phyloP scores from a whole-genome alignment of 2,113 vertebrate species.

The Vulpes ferrilata region DNA sequence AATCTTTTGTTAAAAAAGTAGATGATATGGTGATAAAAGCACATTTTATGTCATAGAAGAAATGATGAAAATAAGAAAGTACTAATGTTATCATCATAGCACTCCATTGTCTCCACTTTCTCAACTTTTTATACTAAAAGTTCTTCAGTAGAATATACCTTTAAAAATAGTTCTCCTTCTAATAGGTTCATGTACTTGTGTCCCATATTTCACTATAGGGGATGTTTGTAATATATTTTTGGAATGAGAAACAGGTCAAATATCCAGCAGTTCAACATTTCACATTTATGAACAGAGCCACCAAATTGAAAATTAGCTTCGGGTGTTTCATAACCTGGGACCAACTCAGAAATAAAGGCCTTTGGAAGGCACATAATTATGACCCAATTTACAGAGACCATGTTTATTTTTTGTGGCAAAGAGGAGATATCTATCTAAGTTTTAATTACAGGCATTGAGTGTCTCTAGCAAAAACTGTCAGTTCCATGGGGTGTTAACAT shows the following conservation, averaged over 20 bases:
- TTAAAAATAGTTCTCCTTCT: slow-evolving; percentile 7
- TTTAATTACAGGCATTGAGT: not conserved
- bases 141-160: not conserved
- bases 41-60: slow-evolving; percentile 7
- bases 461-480: not conserved
- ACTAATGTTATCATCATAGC: not conserved
- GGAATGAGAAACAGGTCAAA: not conserved
- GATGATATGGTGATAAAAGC: not conserved
- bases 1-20: not conserved
- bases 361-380: slow-evolving; percentile 39
- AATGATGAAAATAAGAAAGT: not conserved
- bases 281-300: slow-evolving; percentile 61
- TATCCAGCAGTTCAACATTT: slow-evolving; percentile 18
- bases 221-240: slow-evolving; percentile 58
- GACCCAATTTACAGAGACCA: not conserved
- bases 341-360: not conserved
- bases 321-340: not conserved
- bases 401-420: slow-evolving; percentile 25
- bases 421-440: not conserved
- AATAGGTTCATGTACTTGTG: not conserved
- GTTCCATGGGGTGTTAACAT: not conserved
- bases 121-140: slow-evolving; percentile 27
- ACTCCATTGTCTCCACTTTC: not conserved
- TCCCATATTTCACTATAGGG: not conserved
- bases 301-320: slow-evolving; percentile 64